Evolutionary conservation across 1,140 invertebrate genomes (phyloP).

Genomic region (Listronotus bonariensis): DNA sequence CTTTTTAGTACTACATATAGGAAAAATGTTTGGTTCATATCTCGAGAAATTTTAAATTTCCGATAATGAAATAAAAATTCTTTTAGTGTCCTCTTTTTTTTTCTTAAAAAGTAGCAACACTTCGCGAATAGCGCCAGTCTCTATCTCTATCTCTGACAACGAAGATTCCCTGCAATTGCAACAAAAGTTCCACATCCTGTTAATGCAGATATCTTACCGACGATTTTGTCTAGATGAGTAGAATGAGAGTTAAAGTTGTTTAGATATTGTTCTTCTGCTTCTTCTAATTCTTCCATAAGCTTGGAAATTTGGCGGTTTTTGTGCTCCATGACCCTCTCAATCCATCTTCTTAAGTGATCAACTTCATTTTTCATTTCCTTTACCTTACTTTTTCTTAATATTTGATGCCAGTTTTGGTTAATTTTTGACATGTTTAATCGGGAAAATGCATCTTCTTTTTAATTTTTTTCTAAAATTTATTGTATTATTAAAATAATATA

Average conservation of each 20-base stretch:
- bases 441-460: constrained; percentile 77
- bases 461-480: constrained; percentile 69
- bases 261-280: constrained; percentile 71
- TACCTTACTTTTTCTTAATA: constrained; percentile 74
- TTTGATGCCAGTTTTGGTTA: constrained; percentile 79
- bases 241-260: constrained; percentile 71
- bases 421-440: constrained; percentile 80
- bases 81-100: too few relatives aligned
- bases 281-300: constrained; percentile 67
- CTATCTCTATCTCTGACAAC: too few relatives aligned
- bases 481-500: too few relatives aligned
- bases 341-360: constrained; percentile 63
- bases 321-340: constrained; percentile 63
- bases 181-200: not conserved
- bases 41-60: too few relatives aligned
- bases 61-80: too few relatives aligned
- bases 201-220: constrained; percentile 62
- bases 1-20: too few relatives aligned
- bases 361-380: constrained; percentile 71
- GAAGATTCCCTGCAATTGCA: too few relatives aligned
- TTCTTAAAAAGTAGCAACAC: too few relatives aligned
- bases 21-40: too few relatives aligned
- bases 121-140: too few relatives aligned
- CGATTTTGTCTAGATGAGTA: constrained; percentile 67
- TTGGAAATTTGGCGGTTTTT: constrained; percentile 70